Evolutionary conservation across 2,113 vertebrate species (phyloP).

Genomic region (Silurus glanis): DNA sequence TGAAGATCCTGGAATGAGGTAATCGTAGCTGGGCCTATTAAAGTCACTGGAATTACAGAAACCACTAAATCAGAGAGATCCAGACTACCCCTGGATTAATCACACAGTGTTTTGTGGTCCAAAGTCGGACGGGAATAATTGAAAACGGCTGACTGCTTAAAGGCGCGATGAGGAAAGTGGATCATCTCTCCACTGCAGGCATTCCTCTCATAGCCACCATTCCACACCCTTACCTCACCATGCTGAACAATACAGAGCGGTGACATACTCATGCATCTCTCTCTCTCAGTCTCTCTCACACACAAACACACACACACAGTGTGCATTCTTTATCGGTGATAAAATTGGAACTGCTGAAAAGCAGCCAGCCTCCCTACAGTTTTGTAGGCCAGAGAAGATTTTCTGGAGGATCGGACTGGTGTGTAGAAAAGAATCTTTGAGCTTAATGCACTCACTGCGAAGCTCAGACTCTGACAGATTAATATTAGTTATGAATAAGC

Average conservation of each 20-base stretch:
- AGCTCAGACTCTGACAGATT: neutral
- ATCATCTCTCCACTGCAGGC: neutral
- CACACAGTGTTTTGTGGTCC: neutral
- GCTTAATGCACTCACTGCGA: neutral
- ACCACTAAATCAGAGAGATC: neutral
- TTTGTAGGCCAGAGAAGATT: neutral
- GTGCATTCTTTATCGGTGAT: neutral
- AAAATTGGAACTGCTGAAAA: conserved; percentile 4
- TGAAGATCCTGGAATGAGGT: conserved; percentile 21
- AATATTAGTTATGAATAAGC: too few species aligned
- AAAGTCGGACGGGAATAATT: neutral
- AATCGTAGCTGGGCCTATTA: neutral
- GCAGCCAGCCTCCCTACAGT: neutral
- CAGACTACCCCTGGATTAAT: conserved; percentile 16
- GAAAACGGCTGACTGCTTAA: conserved; percentile 13
- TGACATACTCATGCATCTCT: neutral
- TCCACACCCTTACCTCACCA: conserved; percentile 13
- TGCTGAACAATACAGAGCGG: neutral
- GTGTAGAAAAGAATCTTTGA: neutral
- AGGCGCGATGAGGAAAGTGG: neutral
- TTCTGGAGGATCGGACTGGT: neutral
- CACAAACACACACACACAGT: neutral
- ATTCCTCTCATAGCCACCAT: conserved; percentile 10
- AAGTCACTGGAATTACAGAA: neutral
- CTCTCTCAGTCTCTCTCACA: neutral